These are phyloP conservation scores for Macquaria ambigua DNA, from an alignment of 2,113 vertebrate species.

Conservation along the genomic window DNA sequence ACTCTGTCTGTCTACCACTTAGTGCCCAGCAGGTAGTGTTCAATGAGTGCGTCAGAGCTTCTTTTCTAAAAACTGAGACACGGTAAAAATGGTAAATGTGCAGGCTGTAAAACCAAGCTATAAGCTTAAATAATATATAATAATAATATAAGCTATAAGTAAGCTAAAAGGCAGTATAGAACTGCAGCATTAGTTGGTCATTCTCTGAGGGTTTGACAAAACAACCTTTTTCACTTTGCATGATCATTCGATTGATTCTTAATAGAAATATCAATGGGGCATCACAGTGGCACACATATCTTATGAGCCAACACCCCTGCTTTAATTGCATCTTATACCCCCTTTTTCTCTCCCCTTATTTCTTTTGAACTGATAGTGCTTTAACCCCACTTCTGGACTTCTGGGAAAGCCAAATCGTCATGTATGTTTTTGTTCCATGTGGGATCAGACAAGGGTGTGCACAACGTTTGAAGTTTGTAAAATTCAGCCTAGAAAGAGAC, in stretches of 20 bases:
- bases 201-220: neutral
- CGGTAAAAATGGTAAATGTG: neutral
- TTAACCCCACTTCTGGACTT: neutral
- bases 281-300: no score
- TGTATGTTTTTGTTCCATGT: neutral
- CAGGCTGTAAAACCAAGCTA: no score
- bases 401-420: neutral
- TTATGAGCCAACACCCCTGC: neutral
- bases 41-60: no score
- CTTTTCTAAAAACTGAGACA: no score
- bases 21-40: neutral
- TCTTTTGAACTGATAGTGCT: neutral
- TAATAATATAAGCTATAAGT: no score
- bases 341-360: neutral
- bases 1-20: neutral
- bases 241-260: no score
- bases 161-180: neutral
- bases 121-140: no score
- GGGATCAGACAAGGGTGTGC: neutral
- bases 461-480: neutral
- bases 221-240: no score
- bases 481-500: neutral
- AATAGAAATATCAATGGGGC: no score
- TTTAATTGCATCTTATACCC: neutral
- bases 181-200: neutral